phyloP scores from a whole-genome alignment of 2,113 vertebrate species.

The Colinus virginianus region DNA sequence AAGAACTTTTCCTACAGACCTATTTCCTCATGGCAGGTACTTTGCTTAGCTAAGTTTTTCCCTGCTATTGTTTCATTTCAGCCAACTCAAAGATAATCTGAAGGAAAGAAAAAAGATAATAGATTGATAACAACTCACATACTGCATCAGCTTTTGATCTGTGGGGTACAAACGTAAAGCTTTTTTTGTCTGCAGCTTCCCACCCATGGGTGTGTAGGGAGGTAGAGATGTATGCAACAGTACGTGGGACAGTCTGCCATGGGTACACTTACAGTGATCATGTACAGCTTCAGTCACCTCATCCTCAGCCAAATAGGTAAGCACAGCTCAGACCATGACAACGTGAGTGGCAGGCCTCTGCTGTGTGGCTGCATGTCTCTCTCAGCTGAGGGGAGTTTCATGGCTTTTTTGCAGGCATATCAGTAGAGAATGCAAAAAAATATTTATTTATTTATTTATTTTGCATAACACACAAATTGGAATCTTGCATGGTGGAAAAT shows the following conservation, averaged over 20 bases:
- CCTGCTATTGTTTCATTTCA: not conserved
- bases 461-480: not conserved
- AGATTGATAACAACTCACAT: not conserved
- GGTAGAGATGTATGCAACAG: not conserved
- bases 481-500: not conserved
- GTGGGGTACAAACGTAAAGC: not conserved
- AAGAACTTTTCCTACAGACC: not conserved
- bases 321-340: not conserved
- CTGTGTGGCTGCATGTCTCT: rapidly evolving
- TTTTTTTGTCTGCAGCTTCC: not conserved
- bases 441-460: not conserved
- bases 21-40: not conserved
- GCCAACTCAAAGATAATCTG: not conserved
- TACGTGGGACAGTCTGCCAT: not conserved
- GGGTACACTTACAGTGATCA: not conserved
- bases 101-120: not conserved
- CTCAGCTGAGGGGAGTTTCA: rapidly evolving
- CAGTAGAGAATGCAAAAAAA: not conserved
- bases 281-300: not conserved
- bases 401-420: not conserved
- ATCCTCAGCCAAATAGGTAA: not conserved
- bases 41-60: not conserved
- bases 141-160: not conserved
- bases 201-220: not conserved
- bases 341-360: not conserved